Evolutionary conservation across 2,797 vertebrate genomes (phyloP).

Genomic region (Pyrocephalus nanus): DNA sequence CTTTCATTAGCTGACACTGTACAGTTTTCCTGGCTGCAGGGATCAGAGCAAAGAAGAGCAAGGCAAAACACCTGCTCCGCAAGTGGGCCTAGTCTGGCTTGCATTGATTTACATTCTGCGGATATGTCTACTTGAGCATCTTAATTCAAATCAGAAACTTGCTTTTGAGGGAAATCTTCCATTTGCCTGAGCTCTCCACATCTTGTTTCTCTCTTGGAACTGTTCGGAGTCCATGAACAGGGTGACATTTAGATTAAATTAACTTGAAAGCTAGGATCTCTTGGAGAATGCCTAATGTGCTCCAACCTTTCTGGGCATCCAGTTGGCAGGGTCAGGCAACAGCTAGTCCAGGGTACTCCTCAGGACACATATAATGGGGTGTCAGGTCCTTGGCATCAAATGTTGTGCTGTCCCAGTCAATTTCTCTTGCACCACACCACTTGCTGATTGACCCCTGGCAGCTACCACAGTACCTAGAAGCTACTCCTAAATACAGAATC

Average conservation of each 20-base stretch:
- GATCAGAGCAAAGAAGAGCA: neutral
- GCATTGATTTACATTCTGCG: neutral
- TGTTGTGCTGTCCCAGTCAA: neutral
- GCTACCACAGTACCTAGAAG: neutral
- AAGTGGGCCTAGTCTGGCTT: neutral
- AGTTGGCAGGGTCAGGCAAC: neutral
- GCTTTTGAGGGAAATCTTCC: neutral
- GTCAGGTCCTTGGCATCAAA: neutral
- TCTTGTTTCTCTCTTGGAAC: neutral
- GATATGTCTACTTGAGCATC: neutral
- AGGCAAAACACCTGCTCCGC: neutral
- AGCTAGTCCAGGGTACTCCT: neutral
- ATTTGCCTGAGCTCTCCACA: neutral
- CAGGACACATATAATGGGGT: neutral
- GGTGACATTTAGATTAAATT: neutral
- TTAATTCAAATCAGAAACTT: neutral
- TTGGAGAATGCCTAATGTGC: neutral
- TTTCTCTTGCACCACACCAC: neutral
- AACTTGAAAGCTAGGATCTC: neutral
- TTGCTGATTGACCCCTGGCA: neutral
- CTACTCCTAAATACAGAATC: neutral
- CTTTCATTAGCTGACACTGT: neutral
- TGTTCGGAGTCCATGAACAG: neutral
- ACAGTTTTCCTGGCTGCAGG: neutral
- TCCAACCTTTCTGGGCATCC: neutral